phyloP scores from a whole-genome alignment of 1,140 invertebrate genomes.

The Oryctes rhinoceros region DNA sequence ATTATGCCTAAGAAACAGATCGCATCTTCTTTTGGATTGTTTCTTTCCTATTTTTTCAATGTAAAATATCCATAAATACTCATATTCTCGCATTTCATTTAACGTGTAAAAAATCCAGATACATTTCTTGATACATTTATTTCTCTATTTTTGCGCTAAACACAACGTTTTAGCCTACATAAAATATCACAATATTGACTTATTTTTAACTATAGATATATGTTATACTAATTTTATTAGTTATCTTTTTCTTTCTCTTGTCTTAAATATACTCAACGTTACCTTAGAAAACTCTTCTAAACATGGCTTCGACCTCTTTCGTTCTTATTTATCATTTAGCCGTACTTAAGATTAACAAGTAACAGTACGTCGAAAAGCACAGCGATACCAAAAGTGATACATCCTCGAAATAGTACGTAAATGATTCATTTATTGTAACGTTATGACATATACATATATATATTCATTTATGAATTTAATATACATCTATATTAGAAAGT shows the following conservation, averaged over 20 bases:
- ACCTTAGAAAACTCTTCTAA: conserved; percentile 38
- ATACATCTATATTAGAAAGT: conserved; percentile 24
- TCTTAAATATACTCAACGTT: conserved; percentile 32
- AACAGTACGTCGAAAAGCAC: conserved; percentile 34
- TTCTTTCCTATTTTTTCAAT: too few relatives aligned
- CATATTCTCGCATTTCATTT: neutral
- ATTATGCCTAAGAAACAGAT: too few relatives aligned
- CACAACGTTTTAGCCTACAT: conserved; percentile 54
- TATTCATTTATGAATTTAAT: neutral
- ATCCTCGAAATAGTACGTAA: conserved; percentile 4
- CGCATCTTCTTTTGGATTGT: too few relatives aligned
- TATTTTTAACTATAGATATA: conserved; percentile 42
- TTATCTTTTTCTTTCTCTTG: conserved; percentile 20
- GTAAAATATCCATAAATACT: too few relatives aligned
- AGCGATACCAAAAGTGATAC: conserved; percentile 39
- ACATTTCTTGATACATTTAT: conserved; percentile 41
- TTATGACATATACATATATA: neutral
- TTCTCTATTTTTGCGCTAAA: conserved; percentile 43
- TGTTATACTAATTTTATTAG: conserved; percentile 31
- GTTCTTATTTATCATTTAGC: conserved; percentile 14
- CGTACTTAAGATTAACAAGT: conserved; percentile 20
- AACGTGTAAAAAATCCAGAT: neutral
- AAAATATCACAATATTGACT: conserved; percentile 57
- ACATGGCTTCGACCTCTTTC: neutral
- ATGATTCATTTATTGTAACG: neutral